A percentile compares a stretch with the other conserved stretches of the same genome.
phyloP scores from a whole-genome alignment of 2,888 invertebrate genomes.

The Timema podura region DNA sequence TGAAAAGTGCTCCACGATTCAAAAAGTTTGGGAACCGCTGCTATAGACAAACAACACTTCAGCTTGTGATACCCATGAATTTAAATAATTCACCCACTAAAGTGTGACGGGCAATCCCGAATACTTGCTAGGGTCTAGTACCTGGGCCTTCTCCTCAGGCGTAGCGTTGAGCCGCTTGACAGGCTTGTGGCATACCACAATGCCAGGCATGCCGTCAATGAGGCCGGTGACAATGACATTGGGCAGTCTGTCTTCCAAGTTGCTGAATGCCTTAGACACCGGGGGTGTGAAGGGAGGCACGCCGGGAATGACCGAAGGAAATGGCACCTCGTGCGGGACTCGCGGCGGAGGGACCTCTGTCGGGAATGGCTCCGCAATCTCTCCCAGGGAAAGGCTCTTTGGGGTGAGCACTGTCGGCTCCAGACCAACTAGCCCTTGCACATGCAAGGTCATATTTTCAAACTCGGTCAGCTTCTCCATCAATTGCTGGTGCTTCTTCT shows the following conservation, averaged over 20 bases:
- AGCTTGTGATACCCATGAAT: too few species aligned
- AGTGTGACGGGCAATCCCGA: too few species aligned
- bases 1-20: too few species aligned
- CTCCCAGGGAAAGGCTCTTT: too few species aligned
- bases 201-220: not conserved
- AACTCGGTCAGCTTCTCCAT: slow-evolving; percentile 1
- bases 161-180: not conserved
- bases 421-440: not conserved
- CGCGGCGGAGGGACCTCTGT: not conserved
- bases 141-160: not conserved
- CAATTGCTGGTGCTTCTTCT: not conserved
- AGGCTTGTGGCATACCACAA: not conserved
- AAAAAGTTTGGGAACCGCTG: too few species aligned
- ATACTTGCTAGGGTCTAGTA: too few species aligned
- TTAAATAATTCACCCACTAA: too few species aligned
- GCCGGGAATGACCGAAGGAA: not conserved
- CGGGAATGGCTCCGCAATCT: not conserved
- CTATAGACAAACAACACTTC: too few species aligned
- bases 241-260: not conserved
- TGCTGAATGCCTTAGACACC: not conserved
- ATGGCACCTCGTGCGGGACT: not conserved
- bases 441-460: not conserved
- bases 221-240: slow-evolving; percentile 4
- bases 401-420: not conserved
- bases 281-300: not conserved